phyloP scores from a whole-genome alignment of 2,797 vertebrate genomes.

The Poecile montanus region DNA sequence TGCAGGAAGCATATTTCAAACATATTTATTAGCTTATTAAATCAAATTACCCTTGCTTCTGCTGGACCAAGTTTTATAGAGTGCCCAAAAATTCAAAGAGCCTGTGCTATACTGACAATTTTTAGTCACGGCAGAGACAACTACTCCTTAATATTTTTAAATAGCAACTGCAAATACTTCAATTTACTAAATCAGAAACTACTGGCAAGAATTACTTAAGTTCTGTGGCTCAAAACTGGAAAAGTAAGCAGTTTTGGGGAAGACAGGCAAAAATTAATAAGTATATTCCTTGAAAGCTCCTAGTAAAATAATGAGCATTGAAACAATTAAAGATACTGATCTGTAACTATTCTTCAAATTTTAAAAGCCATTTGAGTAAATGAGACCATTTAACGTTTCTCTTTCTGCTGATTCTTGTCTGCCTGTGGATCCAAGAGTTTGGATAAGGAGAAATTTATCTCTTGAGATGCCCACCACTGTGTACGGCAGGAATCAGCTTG shows the following conservation, averaged over 20 bases:
- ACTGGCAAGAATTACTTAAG: background rate
- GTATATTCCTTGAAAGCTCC: background rate
- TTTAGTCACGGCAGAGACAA: conserved; percentile 30
- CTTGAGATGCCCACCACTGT: background rate
- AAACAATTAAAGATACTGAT: background rate
- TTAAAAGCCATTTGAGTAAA: background rate
- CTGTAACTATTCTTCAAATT: background rate
- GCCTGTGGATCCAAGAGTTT: background rate
- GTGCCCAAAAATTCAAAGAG: conserved; percentile 47
- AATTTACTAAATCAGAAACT: conserved; percentile 21
- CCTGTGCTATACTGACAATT: background rate
- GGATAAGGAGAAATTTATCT: background rate
- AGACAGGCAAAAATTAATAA: background rate
- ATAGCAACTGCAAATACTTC: conserved; percentile 14
- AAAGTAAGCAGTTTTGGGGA: background rate
- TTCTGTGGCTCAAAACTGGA: background rate
- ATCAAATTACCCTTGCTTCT: conserved; percentile 59
- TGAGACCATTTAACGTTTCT: background rate
- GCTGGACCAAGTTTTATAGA: conserved; percentile 48
- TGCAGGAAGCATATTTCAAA: conserved; percentile 63
- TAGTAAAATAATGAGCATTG: background rate
- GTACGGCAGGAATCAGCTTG: background rate
- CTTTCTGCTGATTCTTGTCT: background rate
- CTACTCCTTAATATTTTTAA: conserved; percentile 49
- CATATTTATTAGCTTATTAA: conserved; percentile 72